These are phyloP conservation scores for Rhagonycha lutea DNA, from an alignment of 2,888 invertebrate genomes.

Conservation along the genomic window DNA sequence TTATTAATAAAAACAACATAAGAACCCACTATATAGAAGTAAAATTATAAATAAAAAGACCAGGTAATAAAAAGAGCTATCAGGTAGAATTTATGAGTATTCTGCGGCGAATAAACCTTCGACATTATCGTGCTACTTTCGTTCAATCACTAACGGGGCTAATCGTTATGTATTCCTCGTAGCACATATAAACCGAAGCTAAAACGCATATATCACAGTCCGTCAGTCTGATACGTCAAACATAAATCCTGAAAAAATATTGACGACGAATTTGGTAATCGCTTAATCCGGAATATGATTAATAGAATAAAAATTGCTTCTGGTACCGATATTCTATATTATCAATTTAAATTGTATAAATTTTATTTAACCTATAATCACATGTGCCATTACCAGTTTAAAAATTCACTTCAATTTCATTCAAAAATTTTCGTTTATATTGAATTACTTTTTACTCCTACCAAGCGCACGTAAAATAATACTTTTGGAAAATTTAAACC, in stretches of 20 bases:
- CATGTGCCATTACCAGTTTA: not conserved
- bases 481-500: too few species aligned
- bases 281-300: conserved; percentile 32
- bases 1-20: not conserved
- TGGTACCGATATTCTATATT: conserved; percentile 23
- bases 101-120: conserved; percentile 26
- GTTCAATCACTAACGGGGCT: conserved; percentile 29
- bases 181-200: conserved; percentile 34
- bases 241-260: conserved; percentile 35
- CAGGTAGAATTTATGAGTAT: conserved; percentile 27
- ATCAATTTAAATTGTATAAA: conserved; percentile 20
- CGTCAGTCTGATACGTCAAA: conserved; percentile 32
- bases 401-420: not conserved
- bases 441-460: not conserved
- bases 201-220: conserved; percentile 34
- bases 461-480: not conserved
- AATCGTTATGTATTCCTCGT: conserved; percentile 36
- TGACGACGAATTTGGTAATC: conserved; percentile 32
- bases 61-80: conserved; percentile 32
- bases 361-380: not conserved
- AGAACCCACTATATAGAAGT: not conserved
- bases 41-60: conserved; percentile 29
- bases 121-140: conserved; percentile 30
- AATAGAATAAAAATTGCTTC: conserved; percentile 30
- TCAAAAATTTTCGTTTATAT: not conserved